phyloP scores from a whole-genome alignment of 2,113 vertebrate genomes.

The Synodontis membranacea region DNA sequence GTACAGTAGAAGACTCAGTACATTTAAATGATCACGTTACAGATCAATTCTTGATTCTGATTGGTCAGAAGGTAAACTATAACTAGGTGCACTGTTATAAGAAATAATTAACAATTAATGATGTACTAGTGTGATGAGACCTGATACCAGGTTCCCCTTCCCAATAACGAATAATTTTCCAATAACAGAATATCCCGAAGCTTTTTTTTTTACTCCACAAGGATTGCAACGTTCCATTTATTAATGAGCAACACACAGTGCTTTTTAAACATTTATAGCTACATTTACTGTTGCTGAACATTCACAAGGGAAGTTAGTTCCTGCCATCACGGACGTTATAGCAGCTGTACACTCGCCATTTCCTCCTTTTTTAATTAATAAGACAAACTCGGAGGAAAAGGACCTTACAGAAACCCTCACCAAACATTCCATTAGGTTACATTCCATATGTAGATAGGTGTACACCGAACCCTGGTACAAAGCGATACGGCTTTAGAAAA shows the following conservation, averaged over 20 bases:
- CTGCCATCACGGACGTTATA: neutral
- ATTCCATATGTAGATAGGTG: neutral
- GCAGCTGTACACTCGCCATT: neutral
- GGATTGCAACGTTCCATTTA: no score
- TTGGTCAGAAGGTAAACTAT: neutral
- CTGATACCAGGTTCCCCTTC: no score
- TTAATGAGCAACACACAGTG: neutral
- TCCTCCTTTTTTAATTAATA: neutral
- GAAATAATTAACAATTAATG: no score
- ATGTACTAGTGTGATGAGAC: no score
- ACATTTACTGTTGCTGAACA: neutral
- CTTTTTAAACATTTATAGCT: neutral
- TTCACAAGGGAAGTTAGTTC: neutral
- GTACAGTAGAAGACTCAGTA: neutral
- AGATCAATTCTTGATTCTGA: neutral
- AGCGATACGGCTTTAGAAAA: no score
- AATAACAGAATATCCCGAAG: neutral
- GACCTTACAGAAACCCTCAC: neutral
- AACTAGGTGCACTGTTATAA: no score
- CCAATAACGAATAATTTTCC: neutral
- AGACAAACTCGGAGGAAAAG: neutral
- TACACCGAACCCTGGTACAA: no score
- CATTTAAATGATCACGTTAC: no score
- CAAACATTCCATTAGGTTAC: neutral
- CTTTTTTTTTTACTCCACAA: neutral